Evolutionary conservation across 2,888 invertebrate genomes (phyloP), one percentile per base, ranked within the genome.

Genomic region (Mesorhabditis spiculigera): DNA sequence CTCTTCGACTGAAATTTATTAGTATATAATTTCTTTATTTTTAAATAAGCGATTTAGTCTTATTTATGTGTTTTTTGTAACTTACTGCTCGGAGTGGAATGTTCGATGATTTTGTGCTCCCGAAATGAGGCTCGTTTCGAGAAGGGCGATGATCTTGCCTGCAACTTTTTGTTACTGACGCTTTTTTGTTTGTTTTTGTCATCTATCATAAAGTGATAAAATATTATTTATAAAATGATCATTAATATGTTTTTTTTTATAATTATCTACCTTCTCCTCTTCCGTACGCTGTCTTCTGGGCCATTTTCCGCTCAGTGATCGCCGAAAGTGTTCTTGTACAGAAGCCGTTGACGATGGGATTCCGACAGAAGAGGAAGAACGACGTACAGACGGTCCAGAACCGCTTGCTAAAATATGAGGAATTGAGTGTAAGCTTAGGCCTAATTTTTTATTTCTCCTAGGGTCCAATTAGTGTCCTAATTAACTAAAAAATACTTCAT

Each of bases 71-170:
- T n/a, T 50, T 50, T 50, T 10, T 50, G n/a, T 13, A 50, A 50
- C n/a, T 50, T 50, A 50, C 58, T 50, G 58, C 58, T 50, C n/a
- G 58, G 58, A 50, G 8, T 50, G 58, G 58, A 50, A 50, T 50
- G 58, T 50, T 50, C 58, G 58, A 50, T 50, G n/a, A 50, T 50
- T 50, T 50, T 50, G 58, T 50, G 58, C 3, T 50, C 58, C n/a
- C 58, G 58, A 50, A 50, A n/a, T 50, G 58, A 50, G 8, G 58
- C 58, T 50, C 58, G 8, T 50, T n/a, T 50, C 1, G 58, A n/a
- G 58, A 50, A 50, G n/a, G 58, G 58, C 8, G 58, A 50, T 1
- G 58, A 28, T 28, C 58, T 50, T n/a, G 58, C 8, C 58, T 50
- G 10, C n/a, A 50, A 50, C 1, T 13, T 50, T 50, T 50, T 28